Conservation (phyloP, 2,888 invertebrate genomes). For the Noctua janthe region DNA sequence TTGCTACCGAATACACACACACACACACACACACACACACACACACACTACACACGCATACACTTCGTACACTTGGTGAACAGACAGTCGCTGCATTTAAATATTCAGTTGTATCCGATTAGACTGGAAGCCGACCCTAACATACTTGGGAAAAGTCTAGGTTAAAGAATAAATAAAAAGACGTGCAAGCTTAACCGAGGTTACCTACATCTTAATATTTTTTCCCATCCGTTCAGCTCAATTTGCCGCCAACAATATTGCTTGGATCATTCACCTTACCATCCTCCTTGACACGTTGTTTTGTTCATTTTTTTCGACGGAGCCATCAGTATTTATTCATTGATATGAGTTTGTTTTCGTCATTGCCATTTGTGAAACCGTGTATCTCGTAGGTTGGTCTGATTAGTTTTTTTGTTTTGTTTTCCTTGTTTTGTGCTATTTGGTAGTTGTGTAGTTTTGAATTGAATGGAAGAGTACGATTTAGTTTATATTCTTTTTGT, state of each 20-base stretch:
- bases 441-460: slow-evolving; percentile 33
- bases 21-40: too few species aligned
- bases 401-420: slow-evolving; percentile 20
- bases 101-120: not conserved
- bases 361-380: slow-evolving; percentile 57
- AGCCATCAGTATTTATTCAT: slow-evolving; percentile 61
- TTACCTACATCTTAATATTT: slow-evolving; percentile 32
- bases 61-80: not conserved
- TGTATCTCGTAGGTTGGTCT: slow-evolving; percentile 48
- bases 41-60: too few species aligned
- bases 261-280: slow-evolving; percentile 56
- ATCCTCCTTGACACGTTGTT: slow-evolving; percentile 66
- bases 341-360: slow-evolving; percentile 56
- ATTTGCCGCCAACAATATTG: slow-evolving; percentile 53
- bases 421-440: not conserved
- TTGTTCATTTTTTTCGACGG: slow-evolving; percentile 58
- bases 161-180: not conserved
- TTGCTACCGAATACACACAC: too few species aligned
- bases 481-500: not conserved
- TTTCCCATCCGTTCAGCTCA: slow-evolving; percentile 54
- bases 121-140: not conserved
- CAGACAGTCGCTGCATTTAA: not conserved
- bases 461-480: not conserved
- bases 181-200: slow-evolving; percentile 9
- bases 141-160: not conserved